These are phyloP conservation scores for Schizopygopsis pylzovi DNA, from an alignment of 2,797 vertebrate genomes.

Conservation along the genomic window DNA sequence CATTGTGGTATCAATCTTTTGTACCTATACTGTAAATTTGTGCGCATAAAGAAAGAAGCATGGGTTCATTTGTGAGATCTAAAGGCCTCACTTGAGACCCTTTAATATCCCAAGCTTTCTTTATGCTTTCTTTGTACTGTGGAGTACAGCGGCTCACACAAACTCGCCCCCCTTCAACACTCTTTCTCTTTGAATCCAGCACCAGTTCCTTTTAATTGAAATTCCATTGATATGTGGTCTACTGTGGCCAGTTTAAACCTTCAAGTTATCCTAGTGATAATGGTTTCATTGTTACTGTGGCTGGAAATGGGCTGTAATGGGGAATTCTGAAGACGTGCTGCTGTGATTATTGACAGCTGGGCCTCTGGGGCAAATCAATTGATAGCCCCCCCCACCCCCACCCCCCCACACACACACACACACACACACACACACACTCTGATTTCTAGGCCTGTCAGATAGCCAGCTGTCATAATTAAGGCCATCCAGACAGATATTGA, in stretches of 20 bases:
- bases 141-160: neutral
- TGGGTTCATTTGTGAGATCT: neutral
- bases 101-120: neutral
- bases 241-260: constrained; percentile 50
- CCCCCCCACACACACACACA: neutral
- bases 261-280: constrained; percentile 52
- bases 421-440: no score
- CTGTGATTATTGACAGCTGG: constrained; percentile 64
- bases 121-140: neutral
- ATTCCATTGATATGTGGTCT: constrained; percentile 48
- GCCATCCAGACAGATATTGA: constrained; percentile 55
- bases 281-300: constrained; percentile 56
- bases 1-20: neutral
- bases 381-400: constrained; percentile 5
- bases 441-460: constrained; percentile 49
- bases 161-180: neutral
- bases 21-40: neutral
- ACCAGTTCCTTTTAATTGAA: constrained; percentile 35
- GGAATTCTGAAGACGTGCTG: constrained; percentile 65
- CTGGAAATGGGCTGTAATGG: constrained; percentile 64
- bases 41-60: neutral
- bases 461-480: constrained; percentile 65
- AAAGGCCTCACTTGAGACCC: constrained; percentile 1
- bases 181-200: constrained; percentile 10
- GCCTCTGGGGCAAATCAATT: constrained; percentile 54